Evolutionary conservation across 2,888 invertebrate genomes (phyloP), one percentile per base, ranked within the genome.

Genomic region (Anoncus sp.): DNA sequence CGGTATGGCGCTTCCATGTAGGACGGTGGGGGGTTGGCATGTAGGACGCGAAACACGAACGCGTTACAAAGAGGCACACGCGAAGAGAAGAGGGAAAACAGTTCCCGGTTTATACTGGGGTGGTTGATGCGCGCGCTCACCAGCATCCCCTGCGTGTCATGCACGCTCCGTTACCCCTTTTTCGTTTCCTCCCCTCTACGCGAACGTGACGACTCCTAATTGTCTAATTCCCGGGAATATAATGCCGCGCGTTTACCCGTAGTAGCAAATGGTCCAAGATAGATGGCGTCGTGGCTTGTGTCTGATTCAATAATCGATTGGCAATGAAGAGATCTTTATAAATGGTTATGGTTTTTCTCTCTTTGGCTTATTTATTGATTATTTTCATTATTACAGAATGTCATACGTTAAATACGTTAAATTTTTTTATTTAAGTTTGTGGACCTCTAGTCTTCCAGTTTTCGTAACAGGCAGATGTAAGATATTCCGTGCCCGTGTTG

Each of bases 151-250:
- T 59, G n/a, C 14, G 55, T 49, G 40, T 57, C 71, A 43, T 43
- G 45, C 74, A 73, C 80, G 66, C 74, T 79, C 69, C 66, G 57
- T 72, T 72, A 45, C 69, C 69, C 67, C 51, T 49, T 59, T 49
- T 63, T 67, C 57, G 49, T 49, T 47, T 31, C 47, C 57, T 55
- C 57, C 47, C 35, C 57, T 75, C 57, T 55, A 47, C 55, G 82
- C 83, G 85, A 89, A 90, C 90, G 90, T 90, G 90, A 90, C 90
- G 90, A 90, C 88, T 90, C 90, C 90, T 91, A 91, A 91, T 91
- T 90, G 90, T 90, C 90, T 91, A 91, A 90, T 91, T 91, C 90
- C 89, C 90, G 88, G 86, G 88, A 87, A 84, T 86, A 86, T 86
- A 86, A 85, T 87, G 87, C 87, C 35, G 55, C 73, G 86, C 87